Conservation (phyloP, 2,888 invertebrate species). For the Muscina levida region DNA sequence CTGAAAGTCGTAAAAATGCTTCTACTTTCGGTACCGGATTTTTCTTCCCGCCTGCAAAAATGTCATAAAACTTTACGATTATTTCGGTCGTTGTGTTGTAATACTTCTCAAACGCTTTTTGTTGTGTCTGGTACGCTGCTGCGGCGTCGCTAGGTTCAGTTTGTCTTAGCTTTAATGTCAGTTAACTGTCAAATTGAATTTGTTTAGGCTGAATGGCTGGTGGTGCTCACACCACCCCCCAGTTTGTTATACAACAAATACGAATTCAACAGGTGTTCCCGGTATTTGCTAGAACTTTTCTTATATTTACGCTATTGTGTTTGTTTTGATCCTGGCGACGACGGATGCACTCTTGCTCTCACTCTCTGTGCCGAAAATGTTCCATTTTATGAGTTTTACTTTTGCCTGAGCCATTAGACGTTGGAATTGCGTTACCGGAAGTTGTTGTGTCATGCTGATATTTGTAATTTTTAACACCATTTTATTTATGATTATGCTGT, state of each 20-base stretch:
- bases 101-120: slow-evolving; percentile 64
- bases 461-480: slow-evolving; percentile 75
- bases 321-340: no score
- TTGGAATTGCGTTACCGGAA: slow-evolving; percentile 71
- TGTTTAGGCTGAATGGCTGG: slow-evolving; percentile 71
- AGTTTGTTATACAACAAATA: no score
- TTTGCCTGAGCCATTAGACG: not conserved
- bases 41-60: slow-evolving; percentile 61
- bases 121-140: slow-evolving; percentile 63
- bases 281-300: slow-evolving; percentile 22
- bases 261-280: slow-evolving; percentile 60
- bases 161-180: slow-evolving; percentile 49
- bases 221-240: not conserved
- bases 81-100: slow-evolving; percentile 69
- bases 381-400: slow-evolving; percentile 46
- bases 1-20: slow-evolving; percentile 74
- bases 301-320: not conserved
- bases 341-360: no score
- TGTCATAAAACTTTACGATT: slow-evolving; percentile 80
- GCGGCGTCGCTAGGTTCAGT: slow-evolving; percentile 56
- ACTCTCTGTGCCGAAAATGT: slow-evolving; percentile 33
- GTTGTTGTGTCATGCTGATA: slow-evolving; percentile 78
- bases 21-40: slow-evolving; percentile 23
- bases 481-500: slow-evolving; percentile 64
- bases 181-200: slow-evolving; percentile 79